phyloP scores from a whole-genome alignment of 2,113 vertebrate species.

The Antechinus stuartii region DNA sequence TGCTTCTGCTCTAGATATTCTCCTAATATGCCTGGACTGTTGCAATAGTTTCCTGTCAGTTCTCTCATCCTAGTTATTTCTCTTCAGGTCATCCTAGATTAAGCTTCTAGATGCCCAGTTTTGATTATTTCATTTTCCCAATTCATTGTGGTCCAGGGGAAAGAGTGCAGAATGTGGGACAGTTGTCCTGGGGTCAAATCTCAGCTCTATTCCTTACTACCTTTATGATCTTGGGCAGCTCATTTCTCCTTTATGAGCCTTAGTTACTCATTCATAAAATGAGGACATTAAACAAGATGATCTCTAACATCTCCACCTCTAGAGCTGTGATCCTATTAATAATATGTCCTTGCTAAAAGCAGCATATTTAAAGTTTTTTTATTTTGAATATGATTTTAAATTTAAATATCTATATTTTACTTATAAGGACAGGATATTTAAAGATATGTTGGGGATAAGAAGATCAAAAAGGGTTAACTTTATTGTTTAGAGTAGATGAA shows the following conservation, averaged over 20 bases:
- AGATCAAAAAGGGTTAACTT: not conserved
- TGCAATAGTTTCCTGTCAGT: not conserved
- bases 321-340: not conserved
- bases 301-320: not conserved
- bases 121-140: not conserved
- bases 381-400: too few relatives aligned
- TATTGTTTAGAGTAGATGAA: not conserved
- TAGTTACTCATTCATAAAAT: not conserved
- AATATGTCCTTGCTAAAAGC: not conserved
- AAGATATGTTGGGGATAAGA: not conserved
- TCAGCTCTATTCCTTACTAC: not conserved
- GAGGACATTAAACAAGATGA: not conserved
- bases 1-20: not conserved
- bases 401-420: too few relatives aligned
- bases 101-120: not conserved
- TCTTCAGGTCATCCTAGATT: not conserved
- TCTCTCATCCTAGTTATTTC: not conserved
- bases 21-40: not conserved
- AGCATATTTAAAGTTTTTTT: not conserved
- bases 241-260: not conserved
- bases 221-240: not conserved
- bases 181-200: not conserved
- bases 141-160: not conserved
- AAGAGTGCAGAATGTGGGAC: not conserved
- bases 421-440: not conserved